Evolutionary conservation across 2,888 invertebrate species (phyloP).

Genomic region (Eueremaeus valkanovi): DNA sequence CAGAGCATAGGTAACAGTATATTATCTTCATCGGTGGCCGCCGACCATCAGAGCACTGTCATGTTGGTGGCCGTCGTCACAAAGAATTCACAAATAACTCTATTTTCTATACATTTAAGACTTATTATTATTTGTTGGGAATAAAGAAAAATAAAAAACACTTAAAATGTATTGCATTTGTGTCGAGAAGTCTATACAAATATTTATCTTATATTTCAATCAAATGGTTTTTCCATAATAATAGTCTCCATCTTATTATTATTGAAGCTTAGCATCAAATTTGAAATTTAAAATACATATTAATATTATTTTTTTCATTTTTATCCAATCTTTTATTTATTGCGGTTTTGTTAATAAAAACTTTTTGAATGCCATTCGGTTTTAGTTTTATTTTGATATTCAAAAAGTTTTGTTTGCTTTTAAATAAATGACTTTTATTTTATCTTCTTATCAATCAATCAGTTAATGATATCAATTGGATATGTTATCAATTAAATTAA

Average conservation of each 20-base stretch:
- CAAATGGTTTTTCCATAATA: background rate
- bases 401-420: too few relatives aligned
- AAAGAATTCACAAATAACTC: conserved; percentile 23
- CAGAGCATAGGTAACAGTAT: background rate
- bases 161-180: background rate
- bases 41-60: background rate
- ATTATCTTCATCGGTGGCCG: conserved; percentile 9
- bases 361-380: too few relatives aligned
- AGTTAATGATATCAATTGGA: too few relatives aligned
- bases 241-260: background rate
- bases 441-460: too few relatives aligned
- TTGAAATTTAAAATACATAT: background rate
- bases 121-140: background rate
- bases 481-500: too few relatives aligned
- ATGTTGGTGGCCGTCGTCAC: background rate
- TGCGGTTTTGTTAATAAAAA: too few relatives aligned
- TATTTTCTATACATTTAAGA: background rate
- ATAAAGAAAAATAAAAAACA: background rate
- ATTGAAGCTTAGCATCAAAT: background rate
- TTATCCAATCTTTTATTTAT: too few relatives aligned
- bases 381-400: too few relatives aligned
- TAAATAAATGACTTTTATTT: too few relatives aligned
- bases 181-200: background rate
- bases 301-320: too few relatives aligned
- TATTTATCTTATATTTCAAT: conserved; percentile 2